Percentiles rank a stretch among this genome's conserved stretches.
Conservation (phyloP, 2,888 invertebrate genomes). For the Cerastis rubricosa region DNA sequence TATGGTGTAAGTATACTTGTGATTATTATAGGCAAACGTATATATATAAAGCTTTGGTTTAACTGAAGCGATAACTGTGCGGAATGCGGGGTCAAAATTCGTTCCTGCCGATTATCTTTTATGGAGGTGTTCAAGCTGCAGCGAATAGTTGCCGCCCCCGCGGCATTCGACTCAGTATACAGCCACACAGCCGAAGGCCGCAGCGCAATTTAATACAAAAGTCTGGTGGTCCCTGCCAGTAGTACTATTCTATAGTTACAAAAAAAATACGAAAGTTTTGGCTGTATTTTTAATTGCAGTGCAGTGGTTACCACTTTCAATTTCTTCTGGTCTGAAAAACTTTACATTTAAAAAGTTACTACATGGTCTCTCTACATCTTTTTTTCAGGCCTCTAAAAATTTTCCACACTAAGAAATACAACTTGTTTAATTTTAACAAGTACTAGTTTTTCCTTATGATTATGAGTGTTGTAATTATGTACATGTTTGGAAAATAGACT, state of each 20-base stretch:
- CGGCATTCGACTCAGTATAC: background rate
- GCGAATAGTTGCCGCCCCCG: background rate
- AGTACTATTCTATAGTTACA: no score
- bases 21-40: background rate
- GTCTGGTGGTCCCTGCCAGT: background rate
- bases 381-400: background rate
- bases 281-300: background rate
- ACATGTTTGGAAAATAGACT: background rate
- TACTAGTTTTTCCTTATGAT: no score
- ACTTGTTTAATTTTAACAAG: background rate
- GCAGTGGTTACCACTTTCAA: no score
- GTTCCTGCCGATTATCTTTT: background rate
- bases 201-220: background rate
- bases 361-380: no score
- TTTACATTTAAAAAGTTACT: background rate
- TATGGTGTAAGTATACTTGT: background rate
- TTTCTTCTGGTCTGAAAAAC: background rate
- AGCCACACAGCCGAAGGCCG: background rate
- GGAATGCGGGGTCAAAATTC: background rate
- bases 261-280: background rate
- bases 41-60: background rate
- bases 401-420: background rate
- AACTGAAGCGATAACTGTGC: background rate
- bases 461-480: no score
- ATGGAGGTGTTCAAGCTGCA: background rate